Percentiles rank a stretch among this genome's conserved stretches.
These are phyloP conservation scores for Malurus alboscapulatus DNA, from an alignment of 2,113 vertebrate species.

Conservation along the genomic window DNA sequence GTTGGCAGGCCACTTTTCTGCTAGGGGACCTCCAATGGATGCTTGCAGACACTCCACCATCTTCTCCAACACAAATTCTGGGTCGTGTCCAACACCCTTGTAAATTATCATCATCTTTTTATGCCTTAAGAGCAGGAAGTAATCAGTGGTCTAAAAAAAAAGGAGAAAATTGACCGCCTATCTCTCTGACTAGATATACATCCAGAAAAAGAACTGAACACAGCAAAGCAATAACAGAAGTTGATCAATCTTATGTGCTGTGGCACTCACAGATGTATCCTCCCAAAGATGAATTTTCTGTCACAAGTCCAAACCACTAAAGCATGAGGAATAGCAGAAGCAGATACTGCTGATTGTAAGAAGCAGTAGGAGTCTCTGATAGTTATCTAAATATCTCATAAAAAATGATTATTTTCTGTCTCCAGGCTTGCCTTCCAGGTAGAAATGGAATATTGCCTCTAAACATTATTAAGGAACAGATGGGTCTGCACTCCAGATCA, in stretches of 20 bases:
- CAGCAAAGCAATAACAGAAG: constrained; percentile 35
- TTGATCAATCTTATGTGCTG: constrained; percentile 38
- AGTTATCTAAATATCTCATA: constrained; percentile 53
- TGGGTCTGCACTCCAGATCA: constrained; percentile 24
- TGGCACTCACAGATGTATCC: constrained; percentile 32
- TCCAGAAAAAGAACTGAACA: background rate
- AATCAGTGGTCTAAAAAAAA: constrained; percentile 2
- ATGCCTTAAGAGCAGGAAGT: constrained; percentile 39
- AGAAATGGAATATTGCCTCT: constrained; percentile 50
- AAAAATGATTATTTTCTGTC: constrained; percentile 49
- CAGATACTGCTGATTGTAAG: constrained; percentile 23
- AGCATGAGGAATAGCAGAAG: background rate
- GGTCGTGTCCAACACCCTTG: background rate
- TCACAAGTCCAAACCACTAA: constrained; percentile 40
- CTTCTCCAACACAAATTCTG: background rate
- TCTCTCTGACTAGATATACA: background rate
- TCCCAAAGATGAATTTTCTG: constrained; percentile 46
- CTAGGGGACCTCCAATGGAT: background rate
- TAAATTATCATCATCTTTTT: background rate
- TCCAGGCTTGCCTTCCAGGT: constrained; percentile 48
- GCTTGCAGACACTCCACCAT: background rate
- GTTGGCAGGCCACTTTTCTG: background rate
- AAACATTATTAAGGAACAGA: constrained; percentile 52
- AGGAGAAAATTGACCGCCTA: background rate
- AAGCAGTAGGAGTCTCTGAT: constrained; percentile 27